Evolutionary conservation across 2,888 invertebrate genomes (phyloP).

Genomic region (Drosophila rellima): DNA sequence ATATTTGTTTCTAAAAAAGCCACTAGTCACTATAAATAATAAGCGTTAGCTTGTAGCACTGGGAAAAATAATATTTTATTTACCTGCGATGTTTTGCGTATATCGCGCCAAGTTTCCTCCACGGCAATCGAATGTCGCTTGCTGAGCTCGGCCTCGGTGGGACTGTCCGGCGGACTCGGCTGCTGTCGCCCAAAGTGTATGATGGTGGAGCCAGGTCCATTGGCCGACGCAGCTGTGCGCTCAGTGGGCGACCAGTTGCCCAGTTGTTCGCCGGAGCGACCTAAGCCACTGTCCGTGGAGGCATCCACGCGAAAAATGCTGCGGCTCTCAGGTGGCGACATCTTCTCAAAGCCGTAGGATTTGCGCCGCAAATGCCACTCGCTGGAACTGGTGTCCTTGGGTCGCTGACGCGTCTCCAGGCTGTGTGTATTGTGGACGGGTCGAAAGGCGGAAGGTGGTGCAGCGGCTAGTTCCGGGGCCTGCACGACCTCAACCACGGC

Average conservation of each 20-base stretch:
- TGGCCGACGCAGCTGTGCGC: slow-evolving; percentile 43
- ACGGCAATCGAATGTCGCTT: slow-evolving; percentile 88
- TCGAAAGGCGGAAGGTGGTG: slow-evolving; percentile 61
- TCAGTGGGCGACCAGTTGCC: slow-evolving; percentile 86
- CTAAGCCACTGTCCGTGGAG: slow-evolving; percentile 92
- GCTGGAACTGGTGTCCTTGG: slow-evolving; percentile 85
- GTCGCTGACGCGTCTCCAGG: slow-evolving; percentile 81
- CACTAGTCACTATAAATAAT: no score
- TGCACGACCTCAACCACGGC: slow-evolving; percentile 26
- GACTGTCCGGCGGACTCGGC: slow-evolving; percentile 13
- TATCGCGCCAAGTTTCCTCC: slow-evolving; percentile 87
- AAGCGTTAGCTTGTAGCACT: no score
- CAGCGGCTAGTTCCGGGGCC: slow-evolving; percentile 16
- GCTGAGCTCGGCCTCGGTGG: slow-evolving; percentile 61
- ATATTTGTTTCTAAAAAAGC: not conserved
- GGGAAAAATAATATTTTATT: no score
- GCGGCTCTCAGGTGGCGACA: slow-evolving; percentile 84
- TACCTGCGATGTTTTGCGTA: slow-evolving; percentile 85
- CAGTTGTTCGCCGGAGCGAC: slow-evolving; percentile 90
- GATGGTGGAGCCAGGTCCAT: slow-evolving; percentile 77
- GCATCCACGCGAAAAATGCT: slow-evolving; percentile 88
- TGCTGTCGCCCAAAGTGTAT: slow-evolving; percentile 82
- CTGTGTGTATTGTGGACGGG: slow-evolving; percentile 81
- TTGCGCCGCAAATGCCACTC: slow-evolving; percentile 92
- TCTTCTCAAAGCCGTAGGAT: slow-evolving; percentile 91